Conservation (phyloP, 2,113 vertebrate genomes). For the Monopterus albus region DNA sequence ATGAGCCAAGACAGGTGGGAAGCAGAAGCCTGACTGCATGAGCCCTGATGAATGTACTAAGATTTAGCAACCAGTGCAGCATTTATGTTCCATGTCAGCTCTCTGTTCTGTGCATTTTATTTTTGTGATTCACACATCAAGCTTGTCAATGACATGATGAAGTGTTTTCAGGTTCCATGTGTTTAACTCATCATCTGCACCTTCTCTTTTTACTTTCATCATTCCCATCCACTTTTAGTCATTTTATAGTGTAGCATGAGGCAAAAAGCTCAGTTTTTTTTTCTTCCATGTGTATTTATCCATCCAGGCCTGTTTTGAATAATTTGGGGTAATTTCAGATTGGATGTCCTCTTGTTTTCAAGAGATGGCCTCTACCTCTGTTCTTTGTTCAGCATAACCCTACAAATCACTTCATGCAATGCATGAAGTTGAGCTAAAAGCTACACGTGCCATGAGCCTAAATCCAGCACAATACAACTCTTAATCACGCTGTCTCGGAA, state of each 20-base stretch:
- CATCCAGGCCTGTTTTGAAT: slow-evolving; percentile 22
- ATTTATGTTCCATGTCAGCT: slow-evolving; percentile 29
- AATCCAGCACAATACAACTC: slow-evolving; percentile 33
- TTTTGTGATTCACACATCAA: slow-evolving; percentile 22
- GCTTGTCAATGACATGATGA: slow-evolving; percentile 15
- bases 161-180: slow-evolving; percentile 42
- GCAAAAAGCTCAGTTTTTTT: slow-evolving; percentile 39
- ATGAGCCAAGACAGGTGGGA: slow-evolving; percentile 39
- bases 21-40: slow-evolving; percentile 33
- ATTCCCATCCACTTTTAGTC: slow-evolving; percentile 24
- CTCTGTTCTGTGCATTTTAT: slow-evolving; percentile 47
- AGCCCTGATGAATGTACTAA: slow-evolving; percentile 57
- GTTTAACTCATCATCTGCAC: slow-evolving; percentile 40
- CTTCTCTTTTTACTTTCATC: slow-evolving; percentile 9
- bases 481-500: slow-evolving; percentile 26
- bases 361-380: slow-evolving; percentile 62
- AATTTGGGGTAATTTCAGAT: slow-evolving; percentile 25
- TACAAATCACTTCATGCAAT: slow-evolving; percentile 43
- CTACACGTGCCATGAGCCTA: slow-evolving; percentile 38
- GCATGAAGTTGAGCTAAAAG: slow-evolving; percentile 34
- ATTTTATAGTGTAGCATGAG: slow-evolving; percentile 16
- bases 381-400: slow-evolving; percentile 46
- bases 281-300: slow-evolving; percentile 19
- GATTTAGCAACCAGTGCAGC: slow-evolving; percentile 49
- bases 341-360: slow-evolving; percentile 44